Evolutionary conservation across 2,797 vertebrate species (phyloP), one percentile per base, ranked within the genome.

Genomic region (Lutjanus argentimaculatus): DNA sequence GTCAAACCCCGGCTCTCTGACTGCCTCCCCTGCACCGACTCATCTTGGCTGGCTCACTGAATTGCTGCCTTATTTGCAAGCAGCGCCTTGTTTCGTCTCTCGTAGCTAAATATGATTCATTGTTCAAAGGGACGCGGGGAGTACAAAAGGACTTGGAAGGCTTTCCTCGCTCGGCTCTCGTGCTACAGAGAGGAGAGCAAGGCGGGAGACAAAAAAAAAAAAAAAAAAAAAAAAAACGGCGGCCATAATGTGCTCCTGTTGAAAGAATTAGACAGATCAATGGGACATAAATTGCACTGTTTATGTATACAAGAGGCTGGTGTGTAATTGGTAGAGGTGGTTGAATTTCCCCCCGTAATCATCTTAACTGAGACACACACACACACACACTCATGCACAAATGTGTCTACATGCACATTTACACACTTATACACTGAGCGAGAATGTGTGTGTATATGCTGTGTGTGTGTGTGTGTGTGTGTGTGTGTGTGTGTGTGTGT

Each of bases 231-330:
- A 88, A 87, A 80, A 79, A 79, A 86, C 52, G 25, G 48, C 61
- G 49, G 66, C 86, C 79, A 68, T 85, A 81, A 90, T 77, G 85
- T 85, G 72, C 72, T 87, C 51, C 74, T 71, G 80, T 80, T 81
- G 87, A 74, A 89, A 66, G 81, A 91, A 92, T 89, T 82, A 90
- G 84, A 84, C 74, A 58, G 81, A 93, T 91, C 88, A 89, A 89
- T 89, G 67, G 77, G 74, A 88, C 81, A 84, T 77, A 79, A 91
- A 85, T 78, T 72, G 79, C 73, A 46, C 71, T 88, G 84, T 88
- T 85, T 88, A 76, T 84, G 85, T 88, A 78, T 69, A 91, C 79
- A 82, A 87, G 77, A 82, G 72, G 80, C 79, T 81, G 85, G 30
- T 77, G 79, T 89, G 81, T 86, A 90, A 89, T 89, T 89, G 77